Evolutionary conservation across 1,140 invertebrate species (phyloP), one percentile per base, ranked within the genome.

Genomic region (Leptopilina boulardi): DNA sequence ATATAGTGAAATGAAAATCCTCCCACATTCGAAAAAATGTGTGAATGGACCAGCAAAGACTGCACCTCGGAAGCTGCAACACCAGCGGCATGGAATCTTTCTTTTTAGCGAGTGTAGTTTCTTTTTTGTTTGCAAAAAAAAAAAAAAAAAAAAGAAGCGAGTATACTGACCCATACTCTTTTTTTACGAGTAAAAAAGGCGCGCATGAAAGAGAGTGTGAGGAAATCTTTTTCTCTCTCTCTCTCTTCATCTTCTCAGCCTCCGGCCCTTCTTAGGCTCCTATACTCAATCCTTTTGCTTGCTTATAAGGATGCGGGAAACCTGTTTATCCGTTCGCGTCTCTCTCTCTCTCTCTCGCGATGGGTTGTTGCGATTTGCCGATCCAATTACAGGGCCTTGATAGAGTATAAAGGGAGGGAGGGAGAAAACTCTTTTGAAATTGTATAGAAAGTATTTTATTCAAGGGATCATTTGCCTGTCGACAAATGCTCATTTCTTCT

Each of bases 221-320:
- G 56, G 75, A 71, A 74, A 72, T 19, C 0, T 59, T 11, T 42
- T 10, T 66, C 51, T 30, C 47, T 56, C 1, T 26, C 26, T 66
- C 23, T n/a, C 23, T 21, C 54, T 59, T 19, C 18, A 19, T 59
- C 30, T 74, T 47, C 1, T 74, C 42, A 18, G 34, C 34, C 59
- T 19, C 42, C 11, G 9, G 70, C 8, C 26, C 56, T 71, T 74
- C 75, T 56, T 77, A 71, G 44, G 54, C 23, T 66, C 59, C n/a
- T 38, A 0, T 30, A 34, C 66, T 30, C 74, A 54, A 34, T 79
- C 70, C 59, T 66, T n/a, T 66, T 34, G 26, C 59, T 66, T 77
- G 78, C 81, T 83, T 85, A 76, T 85, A 85, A 85, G 84, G 78
- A 83, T 80, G 84, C 82, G 73, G 78, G 26, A 66, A 85, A 85